Conservation (phyloP, 2,113 vertebrate genomes). For the Plestiodon gilberti region DNA sequence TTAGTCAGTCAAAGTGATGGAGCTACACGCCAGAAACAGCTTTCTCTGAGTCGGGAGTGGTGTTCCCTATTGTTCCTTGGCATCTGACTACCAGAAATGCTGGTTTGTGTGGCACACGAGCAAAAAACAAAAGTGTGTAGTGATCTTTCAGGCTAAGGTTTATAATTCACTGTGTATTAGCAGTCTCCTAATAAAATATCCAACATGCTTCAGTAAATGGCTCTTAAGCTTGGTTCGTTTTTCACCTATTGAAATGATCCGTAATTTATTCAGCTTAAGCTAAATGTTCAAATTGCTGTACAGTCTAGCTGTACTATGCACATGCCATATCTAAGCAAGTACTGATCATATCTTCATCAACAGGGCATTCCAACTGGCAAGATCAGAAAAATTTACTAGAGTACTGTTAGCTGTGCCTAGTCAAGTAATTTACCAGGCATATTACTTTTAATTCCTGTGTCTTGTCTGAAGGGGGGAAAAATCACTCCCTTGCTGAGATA, state of each 20-base stretch:
- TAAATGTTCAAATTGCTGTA: slow-evolving; percentile 27
- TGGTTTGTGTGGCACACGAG: slow-evolving; percentile 17
- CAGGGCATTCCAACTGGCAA: slow-evolving; percentile 48
- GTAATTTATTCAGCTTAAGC: slow-evolving; percentile 31
- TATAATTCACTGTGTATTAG: background rate
- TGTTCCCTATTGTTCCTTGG: slow-evolving; percentile 9
- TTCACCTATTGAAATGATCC: slow-evolving; percentile 25
- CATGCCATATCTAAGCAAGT: slow-evolving; percentile 51
- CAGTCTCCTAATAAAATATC: background rate
- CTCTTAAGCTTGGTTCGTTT: background rate
- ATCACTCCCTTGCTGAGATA: background rate
- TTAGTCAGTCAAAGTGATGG: slow-evolving; percentile 72
- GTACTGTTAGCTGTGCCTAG: slow-evolving; percentile 5
- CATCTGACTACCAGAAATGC: background rate
- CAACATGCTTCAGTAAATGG: background rate
- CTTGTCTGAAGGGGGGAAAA: background rate
- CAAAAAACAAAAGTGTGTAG: background rate
- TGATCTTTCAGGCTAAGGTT: background rate
- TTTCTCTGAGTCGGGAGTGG: background rate
- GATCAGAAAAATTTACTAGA: slow-evolving; percentile 53
- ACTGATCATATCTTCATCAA: slow-evolving; percentile 37
- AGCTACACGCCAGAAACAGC: slow-evolving; percentile 53
- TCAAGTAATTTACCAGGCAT: background rate
- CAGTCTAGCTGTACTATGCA: slow-evolving; percentile 30
- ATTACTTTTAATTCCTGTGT: slow-evolving; percentile 27